Conservation (phyloP, 2,888 invertebrate genomes). For the Emesis russula region DNA sequence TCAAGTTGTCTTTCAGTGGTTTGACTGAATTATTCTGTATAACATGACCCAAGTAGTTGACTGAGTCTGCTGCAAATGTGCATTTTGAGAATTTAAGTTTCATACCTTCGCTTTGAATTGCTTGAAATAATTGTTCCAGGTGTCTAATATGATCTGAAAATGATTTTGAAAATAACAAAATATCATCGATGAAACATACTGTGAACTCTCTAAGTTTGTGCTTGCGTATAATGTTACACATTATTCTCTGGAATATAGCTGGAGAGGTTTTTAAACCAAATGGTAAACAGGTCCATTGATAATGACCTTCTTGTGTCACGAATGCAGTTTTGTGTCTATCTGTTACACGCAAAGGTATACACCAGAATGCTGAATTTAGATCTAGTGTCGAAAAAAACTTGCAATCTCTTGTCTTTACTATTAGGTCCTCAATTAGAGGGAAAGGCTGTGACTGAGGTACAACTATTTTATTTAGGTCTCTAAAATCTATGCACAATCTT, state of each 20-base stretch:
- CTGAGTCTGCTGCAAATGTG: constrained; percentile 71
- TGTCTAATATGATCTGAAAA: neutral
- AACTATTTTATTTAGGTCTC: neutral
- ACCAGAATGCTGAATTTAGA: neutral
- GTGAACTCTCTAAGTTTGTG: neutral
- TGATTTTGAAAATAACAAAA: neutral
- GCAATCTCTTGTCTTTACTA: constrained; percentile 5
- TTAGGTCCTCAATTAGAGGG: neutral
- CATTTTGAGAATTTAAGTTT: constrained; percentile 72
- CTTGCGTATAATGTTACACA: neutral
- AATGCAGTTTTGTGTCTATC: constrained; percentile 3
- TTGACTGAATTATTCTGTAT: constrained; percentile 80
- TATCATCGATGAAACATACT: neutral
- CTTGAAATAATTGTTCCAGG: constrained; percentile 9
- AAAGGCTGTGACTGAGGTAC: neutral
- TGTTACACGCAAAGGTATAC: neutral
- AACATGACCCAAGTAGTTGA: constrained; percentile 83
- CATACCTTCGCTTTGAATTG: constrained; percentile 65
- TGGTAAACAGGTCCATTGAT: neutral
- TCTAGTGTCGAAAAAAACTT: neutral
- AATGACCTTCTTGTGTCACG: neutral
- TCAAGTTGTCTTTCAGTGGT: constrained; percentile 82
- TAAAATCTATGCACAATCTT: constrained; percentile 63
- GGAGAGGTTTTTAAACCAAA: neutral
- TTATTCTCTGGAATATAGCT: neutral